These are phyloP conservation scores for Brachylomia viminalis DNA, from an alignment of 2,888 invertebrate species.

Conservation along the genomic window DNA sequence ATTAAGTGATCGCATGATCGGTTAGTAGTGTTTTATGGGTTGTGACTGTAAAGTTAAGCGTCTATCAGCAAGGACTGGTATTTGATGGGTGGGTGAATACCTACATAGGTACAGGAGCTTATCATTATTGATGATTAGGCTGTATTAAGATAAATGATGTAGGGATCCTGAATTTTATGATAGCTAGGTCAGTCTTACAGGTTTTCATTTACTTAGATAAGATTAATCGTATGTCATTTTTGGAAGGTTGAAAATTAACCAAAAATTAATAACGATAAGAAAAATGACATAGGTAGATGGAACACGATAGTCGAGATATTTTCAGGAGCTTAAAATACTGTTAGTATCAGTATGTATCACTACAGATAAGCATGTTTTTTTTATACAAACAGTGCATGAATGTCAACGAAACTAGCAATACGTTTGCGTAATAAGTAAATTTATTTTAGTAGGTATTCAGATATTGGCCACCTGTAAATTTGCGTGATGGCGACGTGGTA, in stretches of 20 bases:
- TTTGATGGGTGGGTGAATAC: conserved; percentile 12
- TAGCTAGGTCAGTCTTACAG: neutral
- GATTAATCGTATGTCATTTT: too few species aligned
- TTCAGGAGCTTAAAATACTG: neutral
- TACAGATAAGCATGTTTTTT: neutral
- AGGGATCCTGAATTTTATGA: too few species aligned
- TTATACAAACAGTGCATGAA: neutral
- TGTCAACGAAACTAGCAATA: neutral
- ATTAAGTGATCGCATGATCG: neutral
- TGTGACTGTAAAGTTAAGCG: conserved; percentile 8
- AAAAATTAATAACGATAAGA: neutral
- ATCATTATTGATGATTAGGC: conserved; percentile 2
- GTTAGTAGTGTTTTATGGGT: neutral
- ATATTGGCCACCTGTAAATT: conserved; percentile 20
- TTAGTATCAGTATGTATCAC: neutral
- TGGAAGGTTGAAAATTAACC: too few species aligned
- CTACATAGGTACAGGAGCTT: neutral
- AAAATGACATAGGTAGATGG: too few species aligned
- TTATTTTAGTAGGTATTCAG: conserved; percentile 5
- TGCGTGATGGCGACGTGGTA: conserved; percentile 20
- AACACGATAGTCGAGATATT: too few species aligned
- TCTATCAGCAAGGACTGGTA: neutral
- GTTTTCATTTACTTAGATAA: neutral
- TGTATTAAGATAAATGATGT: neutral
- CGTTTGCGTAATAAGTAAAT: conserved; percentile 7